These are phyloP conservation scores for Ctenoplectra terminalis DNA, from an alignment of 1,140 invertebrate species.

Conservation along the genomic window DNA sequence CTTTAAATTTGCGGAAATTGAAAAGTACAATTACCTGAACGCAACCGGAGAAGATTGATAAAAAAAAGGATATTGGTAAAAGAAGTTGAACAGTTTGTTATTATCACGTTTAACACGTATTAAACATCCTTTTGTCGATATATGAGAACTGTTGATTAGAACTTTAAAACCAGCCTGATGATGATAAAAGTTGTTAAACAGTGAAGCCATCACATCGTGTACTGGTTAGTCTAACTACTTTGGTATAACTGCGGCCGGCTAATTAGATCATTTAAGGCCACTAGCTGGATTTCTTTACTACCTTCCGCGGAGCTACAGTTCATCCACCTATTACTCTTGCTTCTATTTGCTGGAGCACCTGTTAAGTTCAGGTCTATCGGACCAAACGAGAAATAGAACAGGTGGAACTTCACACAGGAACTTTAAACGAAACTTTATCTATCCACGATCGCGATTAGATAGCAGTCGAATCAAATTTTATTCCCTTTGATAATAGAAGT, in stretches of 20 bases:
- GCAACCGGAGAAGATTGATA: not conserved
- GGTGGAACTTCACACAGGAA: not conserved
- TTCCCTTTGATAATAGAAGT: not conserved
- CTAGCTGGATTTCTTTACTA: not conserved
- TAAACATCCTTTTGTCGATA: not conserved
- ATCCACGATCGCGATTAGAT: not conserved
- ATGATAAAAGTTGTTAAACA: slow-evolving; percentile 14
- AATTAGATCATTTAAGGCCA: slow-evolving; percentile 9
- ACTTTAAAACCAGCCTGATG: not conserved
- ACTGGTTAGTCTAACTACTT: not conserved
- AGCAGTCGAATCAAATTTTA: not conserved
- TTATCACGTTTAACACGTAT: not conserved
- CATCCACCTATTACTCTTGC: slow-evolving; percentile 1
- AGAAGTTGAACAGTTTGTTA: not conserved
- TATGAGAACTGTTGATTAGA: not conserved
- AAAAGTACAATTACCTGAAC: not conserved
- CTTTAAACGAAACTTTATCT: not conserved
- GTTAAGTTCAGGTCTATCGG: not conserved
- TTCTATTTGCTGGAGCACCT: not conserved
- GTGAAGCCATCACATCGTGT: not conserved
- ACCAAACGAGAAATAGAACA: not conserved
- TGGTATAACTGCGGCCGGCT: not conserved
- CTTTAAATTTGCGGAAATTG: not conserved
- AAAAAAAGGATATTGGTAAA: not conserved
- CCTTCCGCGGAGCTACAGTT: not conserved